phyloP scores from a whole-genome alignment of 2,888 invertebrate genomes.

The Callosobruchus maculatus region DNA sequence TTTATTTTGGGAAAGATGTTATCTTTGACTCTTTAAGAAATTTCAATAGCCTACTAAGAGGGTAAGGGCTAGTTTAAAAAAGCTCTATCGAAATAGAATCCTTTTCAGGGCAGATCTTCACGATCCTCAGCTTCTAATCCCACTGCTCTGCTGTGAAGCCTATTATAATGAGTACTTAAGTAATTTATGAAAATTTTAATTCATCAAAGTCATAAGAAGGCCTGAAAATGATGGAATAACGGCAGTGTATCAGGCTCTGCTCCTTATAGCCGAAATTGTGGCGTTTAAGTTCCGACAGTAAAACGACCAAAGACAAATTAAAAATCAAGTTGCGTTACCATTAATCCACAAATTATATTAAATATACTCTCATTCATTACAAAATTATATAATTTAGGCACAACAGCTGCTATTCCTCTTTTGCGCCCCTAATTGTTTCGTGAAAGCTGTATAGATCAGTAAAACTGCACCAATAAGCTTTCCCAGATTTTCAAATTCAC shows the following conservation, averaged over 20 bases:
- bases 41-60: too few relatives aligned
- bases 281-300: background rate
- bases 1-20: too few relatives aligned
- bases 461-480: too few relatives aligned
- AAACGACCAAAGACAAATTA: background rate
- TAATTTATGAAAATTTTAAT: background rate
- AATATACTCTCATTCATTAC: too few relatives aligned
- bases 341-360: too few relatives aligned
- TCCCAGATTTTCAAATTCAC: too few relatives aligned
- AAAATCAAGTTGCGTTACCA: background rate
- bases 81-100: background rate
- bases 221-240: background rate
- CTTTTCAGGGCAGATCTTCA: background rate
- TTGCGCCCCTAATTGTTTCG: too few relatives aligned
- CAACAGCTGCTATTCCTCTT: too few relatives aligned
- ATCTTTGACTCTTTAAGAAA: too few relatives aligned
- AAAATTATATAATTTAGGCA: too few relatives aligned
- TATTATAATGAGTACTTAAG: background rate
- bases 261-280: background rate
- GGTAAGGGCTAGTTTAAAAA: background rate
- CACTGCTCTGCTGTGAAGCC: background rate
- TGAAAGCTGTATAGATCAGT: too few relatives aligned
- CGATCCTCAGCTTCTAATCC: background rate
- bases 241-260: background rate
- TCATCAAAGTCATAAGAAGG: background rate